phyloP scores from a whole-genome alignment of 2,888 invertebrate genomes.

The Pherbina coryleti region DNA sequence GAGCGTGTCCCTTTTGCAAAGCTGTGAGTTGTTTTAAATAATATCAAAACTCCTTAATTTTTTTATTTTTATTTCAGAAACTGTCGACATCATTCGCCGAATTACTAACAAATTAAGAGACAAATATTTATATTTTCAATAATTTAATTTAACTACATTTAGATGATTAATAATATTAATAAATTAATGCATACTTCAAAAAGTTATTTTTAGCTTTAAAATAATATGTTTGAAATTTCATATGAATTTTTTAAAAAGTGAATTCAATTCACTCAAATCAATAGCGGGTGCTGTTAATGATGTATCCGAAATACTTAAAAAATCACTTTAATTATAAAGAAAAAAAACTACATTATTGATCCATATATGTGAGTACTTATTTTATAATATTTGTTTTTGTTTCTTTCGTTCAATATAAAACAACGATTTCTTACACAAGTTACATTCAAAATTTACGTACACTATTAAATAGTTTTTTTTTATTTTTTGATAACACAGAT shows the following conservation, averaged over 20 bases:
- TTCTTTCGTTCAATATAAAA: not conserved
- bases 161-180: not conserved
- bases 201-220: conserved; percentile 11
- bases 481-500: too few relatives aligned
- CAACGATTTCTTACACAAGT: not conserved
- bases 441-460: not conserved
- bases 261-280: too few relatives aligned
- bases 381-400: not conserved
- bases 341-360: too few relatives aligned
- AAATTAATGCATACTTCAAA: conserved; percentile 22
- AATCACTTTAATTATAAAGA: too few relatives aligned
- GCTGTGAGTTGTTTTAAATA: conserved; percentile 53
- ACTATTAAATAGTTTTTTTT: too few relatives aligned
- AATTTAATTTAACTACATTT: not conserved
- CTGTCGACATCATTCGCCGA: conserved; percentile 66
- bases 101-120: conserved; percentile 53
- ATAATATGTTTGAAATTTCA: not conserved
- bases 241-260: not conserved
- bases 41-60: not conserved
- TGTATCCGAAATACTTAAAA: too few relatives aligned
- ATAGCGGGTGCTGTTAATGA: too few relatives aligned
- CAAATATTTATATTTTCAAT: not conserved
- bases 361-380: not conserved
- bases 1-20: conserved; percentile 67
- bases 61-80: conserved; percentile 57